Percentiles rank a stretch among this genome's conserved stretches.
phyloP scores from a whole-genome alignment of 2,113 vertebrate genomes.

The Rhinichthys klamathensis region DNA sequence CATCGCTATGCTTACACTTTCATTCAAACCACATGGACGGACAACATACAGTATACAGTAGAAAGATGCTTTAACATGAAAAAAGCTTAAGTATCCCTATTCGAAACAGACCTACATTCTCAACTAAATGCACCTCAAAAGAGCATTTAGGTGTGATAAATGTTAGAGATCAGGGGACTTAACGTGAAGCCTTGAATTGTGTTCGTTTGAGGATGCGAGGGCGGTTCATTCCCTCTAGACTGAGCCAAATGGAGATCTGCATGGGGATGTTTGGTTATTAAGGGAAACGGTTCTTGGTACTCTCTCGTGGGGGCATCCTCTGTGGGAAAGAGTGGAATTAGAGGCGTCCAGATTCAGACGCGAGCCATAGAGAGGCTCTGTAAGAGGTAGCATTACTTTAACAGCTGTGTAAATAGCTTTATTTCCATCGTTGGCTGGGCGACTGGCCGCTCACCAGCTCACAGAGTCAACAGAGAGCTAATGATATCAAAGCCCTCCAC shows the following conservation, averaged over 20 bases:
- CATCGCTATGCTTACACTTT: neutral
- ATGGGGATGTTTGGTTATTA: constrained; percentile 41
- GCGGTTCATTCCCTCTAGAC: constrained; percentile 16
- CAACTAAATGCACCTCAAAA: neutral
- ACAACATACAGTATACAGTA: neutral
- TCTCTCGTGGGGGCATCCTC: constrained; percentile 44
- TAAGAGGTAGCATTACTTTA: constrained; percentile 73
- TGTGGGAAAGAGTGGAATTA: constrained; percentile 52
- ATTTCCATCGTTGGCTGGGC: constrained; percentile 68
- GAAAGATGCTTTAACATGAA: neutral
- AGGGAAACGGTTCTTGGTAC: constrained; percentile 50
- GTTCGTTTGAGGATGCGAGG: constrained; percentile 44
- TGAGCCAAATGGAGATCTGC: constrained; percentile 40
- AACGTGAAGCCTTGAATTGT: constrained; percentile 27
- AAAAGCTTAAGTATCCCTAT: neutral
- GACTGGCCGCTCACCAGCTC: constrained; percentile 50
- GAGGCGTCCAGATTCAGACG: constrained; percentile 50
- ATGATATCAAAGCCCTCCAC: constrained; percentile 63
- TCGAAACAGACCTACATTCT: constrained; percentile 36
- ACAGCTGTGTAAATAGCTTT: constrained; percentile 75
- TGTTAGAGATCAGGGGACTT: constrained; percentile 25
- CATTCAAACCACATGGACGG: neutral
- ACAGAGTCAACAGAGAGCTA: constrained; percentile 63
- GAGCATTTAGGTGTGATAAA: constrained; percentile 33
- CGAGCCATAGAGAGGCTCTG: constrained; percentile 51